phyloP scores from a whole-genome alignment of 2,797 vertebrate species.

The Mormyrops boulengeri region DNA sequence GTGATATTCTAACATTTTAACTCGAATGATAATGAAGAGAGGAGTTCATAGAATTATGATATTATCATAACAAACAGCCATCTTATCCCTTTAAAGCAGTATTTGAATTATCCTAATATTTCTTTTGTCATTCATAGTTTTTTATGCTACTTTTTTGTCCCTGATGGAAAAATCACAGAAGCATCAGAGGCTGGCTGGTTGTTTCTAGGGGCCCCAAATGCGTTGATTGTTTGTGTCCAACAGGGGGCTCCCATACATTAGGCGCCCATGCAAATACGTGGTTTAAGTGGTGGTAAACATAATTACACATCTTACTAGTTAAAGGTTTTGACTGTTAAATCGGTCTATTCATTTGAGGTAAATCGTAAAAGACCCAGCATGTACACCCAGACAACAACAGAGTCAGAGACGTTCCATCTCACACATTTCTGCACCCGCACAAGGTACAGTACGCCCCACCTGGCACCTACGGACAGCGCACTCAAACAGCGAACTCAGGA shows the following conservation, averaged over 20 bases:
- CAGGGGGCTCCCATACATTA: not conserved
- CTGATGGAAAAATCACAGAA: not conserved
- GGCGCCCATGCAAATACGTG: not conserved
- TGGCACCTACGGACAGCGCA: not conserved
- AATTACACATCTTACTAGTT: not conserved
- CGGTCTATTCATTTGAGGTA: not conserved
- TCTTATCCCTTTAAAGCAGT: not conserved
- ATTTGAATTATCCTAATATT: not conserved
- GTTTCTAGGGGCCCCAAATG: not conserved
- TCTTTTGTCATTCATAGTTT: not conserved
- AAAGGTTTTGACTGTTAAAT: not conserved
- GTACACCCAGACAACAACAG: not conserved
- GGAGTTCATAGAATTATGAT: not conserved
- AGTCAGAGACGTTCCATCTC: not conserved
- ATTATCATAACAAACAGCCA: not conserved
- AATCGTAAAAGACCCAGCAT: not conserved
- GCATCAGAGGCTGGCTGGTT: not conserved
- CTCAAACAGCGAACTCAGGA: not conserved
- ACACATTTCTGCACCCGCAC: not conserved
- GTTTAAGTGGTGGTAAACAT: not conserved
- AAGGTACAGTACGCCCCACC: not conserved
- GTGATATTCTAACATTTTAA: not conserved
- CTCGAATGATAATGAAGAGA: not conserved
- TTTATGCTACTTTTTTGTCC: not conserved
- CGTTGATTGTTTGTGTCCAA: not conserved